phyloP scores from a whole-genome alignment of 2,113 vertebrate genomes.

The Eurystomus gularis region DNA sequence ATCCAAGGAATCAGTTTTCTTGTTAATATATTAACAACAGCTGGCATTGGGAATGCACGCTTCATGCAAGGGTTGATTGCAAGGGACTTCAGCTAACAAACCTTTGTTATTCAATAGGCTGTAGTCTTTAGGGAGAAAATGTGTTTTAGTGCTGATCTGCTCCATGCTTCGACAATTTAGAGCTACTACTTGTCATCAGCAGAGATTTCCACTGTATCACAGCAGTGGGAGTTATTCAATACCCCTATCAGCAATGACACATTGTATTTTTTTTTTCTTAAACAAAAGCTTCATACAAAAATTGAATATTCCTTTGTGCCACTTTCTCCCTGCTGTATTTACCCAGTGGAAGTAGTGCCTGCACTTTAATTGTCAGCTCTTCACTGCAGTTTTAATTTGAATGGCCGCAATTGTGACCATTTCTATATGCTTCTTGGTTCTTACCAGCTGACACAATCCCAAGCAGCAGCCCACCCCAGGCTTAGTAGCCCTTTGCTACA shows the following conservation, averaged over 20 bases:
- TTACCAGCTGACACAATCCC: background rate
- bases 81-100: background rate
- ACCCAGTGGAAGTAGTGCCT: background rate
- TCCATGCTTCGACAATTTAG: background rate
- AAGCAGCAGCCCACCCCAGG: background rate
- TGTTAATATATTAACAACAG: background rate
- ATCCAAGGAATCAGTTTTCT: background rate
- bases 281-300: constrained; percentile 18
- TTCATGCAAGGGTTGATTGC: constrained; percentile 15
- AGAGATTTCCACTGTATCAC: background rate
- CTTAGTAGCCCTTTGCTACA: background rate
- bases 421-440: background rate
- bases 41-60: background rate
- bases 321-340: background rate
- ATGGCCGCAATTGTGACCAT: background rate
- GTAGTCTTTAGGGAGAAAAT: background rate
- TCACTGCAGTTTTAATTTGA: background rate
- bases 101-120: background rate
- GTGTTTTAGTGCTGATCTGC: background rate
- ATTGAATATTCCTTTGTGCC: background rate
- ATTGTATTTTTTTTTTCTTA: constrained; percentile 10
- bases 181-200: background rate
- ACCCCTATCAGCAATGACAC: background rate
- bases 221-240: background rate
- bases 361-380: background rate